Conservation (phyloP, 2,797 vertebrate genomes). For the Hapalemur alaotrensis region DNA sequence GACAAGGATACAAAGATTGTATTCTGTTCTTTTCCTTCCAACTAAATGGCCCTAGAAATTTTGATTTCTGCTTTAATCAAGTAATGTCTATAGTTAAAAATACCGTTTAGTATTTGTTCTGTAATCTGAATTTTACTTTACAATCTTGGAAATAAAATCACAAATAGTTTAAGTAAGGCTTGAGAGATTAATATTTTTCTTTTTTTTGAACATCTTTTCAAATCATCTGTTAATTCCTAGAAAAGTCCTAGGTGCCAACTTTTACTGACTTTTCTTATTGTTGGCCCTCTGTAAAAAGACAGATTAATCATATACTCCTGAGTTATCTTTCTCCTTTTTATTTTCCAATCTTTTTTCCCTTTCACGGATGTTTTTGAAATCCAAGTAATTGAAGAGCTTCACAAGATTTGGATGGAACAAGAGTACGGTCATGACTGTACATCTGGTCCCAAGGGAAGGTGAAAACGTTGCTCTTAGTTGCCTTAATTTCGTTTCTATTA, state of each 20-base stretch:
- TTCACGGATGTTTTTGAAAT: conserved; percentile 53
- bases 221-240: background rate
- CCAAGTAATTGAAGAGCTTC: conserved; percentile 14
- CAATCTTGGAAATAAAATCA: background rate
- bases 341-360: conserved; percentile 43
- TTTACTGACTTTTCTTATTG: conserved; percentile 31
- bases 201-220: background rate
- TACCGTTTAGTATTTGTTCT: background rate
- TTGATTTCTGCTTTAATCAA: conserved; percentile 11
- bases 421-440: background rate
- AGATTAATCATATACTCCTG: background rate
- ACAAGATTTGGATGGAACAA: background rate
- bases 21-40: background rate
- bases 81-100: background rate
- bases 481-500: conserved; percentile 19
- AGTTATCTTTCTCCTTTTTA: background rate
- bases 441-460: background rate
- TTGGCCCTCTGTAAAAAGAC: background rate
- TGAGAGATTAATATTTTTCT: background rate
- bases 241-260: background rate
- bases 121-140: background rate
- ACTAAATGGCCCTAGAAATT: background rate
- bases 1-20: background rate
- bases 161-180: background rate
- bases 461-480: background rate